Percentiles rank a stretch among this genome's conserved stretches.
phyloP scores from a whole-genome alignment of 2,888 invertebrate genomes.

The Bibio marci region DNA sequence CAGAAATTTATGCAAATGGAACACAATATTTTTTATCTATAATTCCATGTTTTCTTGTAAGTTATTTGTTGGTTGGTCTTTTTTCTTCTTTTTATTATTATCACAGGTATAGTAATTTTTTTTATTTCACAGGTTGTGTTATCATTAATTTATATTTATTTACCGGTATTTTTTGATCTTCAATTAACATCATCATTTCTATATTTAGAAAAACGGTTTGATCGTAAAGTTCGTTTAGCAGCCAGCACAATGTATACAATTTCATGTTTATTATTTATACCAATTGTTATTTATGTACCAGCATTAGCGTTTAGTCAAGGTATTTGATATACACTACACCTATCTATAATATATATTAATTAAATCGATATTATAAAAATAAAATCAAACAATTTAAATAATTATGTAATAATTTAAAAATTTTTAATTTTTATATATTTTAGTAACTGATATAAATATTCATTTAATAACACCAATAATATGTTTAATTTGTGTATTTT shows the following conservation, averaged over 20 bases:
- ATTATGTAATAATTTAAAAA: no score
- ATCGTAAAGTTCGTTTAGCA: conserved; percentile 16
- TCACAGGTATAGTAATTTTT: no score
- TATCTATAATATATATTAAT: no score
- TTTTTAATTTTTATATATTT: no score
- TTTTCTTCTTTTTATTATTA: no score
- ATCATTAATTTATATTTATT: conserved; percentile 22
- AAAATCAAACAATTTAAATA: no score
- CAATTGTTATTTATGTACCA: conserved; percentile 29
- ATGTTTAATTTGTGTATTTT: conserved; percentile 54
- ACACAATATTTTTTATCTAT: conserved; percentile 28
- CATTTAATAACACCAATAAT: conserved; percentile 44
- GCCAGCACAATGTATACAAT: conserved; percentile 19
- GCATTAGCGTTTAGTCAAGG: conserved; percentile 28
- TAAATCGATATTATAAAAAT: no score
- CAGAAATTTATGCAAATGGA: conserved; percentile 34
- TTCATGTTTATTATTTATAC: conserved; percentile 17
- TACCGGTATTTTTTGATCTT: conserved; percentile 33
- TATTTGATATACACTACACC: no score
- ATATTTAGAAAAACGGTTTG: conserved; percentile 22
- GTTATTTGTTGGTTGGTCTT: no score
- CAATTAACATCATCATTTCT: conserved; percentile 27
- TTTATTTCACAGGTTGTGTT: conserved; percentile 7
- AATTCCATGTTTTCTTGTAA: conserved; percentile 22
- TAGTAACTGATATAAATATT: conserved; percentile 36